Conservation (phyloP, 2,113 vertebrate species). For the Centropus unirufus region DNA sequence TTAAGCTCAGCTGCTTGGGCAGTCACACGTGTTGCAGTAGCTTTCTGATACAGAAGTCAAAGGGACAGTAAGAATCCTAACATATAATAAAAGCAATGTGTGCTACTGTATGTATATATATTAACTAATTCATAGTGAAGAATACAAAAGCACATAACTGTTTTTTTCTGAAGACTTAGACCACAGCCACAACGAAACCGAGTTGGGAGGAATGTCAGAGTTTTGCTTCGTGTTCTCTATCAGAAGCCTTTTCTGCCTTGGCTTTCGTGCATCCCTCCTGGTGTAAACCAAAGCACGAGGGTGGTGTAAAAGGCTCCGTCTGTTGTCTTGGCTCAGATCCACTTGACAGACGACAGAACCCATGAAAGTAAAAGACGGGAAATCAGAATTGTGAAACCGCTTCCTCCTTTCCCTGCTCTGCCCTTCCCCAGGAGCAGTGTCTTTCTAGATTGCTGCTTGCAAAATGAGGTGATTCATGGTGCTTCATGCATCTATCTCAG, state of each 20-base stretch:
- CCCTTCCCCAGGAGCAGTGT: neutral
- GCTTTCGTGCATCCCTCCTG: constrained; percentile 42
- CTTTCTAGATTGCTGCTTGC: neutral
- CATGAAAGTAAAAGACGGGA: constrained; percentile 14
- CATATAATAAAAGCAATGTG: neutral
- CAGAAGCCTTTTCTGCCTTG: constrained; percentile 3
- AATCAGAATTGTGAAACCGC: neutral
- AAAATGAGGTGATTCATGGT: neutral
- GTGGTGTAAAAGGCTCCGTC: constrained; percentile 61
- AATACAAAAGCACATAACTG: neutral
- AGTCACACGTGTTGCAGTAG: neutral
- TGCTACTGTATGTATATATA: neutral
- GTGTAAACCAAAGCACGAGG: constrained; percentile 45
- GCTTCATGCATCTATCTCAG: neutral
- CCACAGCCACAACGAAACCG: fast-evolving
- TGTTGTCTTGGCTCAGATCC: neutral
- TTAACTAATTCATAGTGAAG: neutral
- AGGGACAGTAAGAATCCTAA: neutral
- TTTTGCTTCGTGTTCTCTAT: fast-evolving
- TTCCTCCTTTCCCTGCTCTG: neutral
- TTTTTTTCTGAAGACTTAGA: neutral
- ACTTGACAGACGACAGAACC: neutral
- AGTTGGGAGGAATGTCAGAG: neutral
- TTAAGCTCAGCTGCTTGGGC: neutral
- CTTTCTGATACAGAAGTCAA: neutral